phyloP scores from a whole-genome alignment of 2,797 vertebrate species.

The Malurus splendens region DNA sequence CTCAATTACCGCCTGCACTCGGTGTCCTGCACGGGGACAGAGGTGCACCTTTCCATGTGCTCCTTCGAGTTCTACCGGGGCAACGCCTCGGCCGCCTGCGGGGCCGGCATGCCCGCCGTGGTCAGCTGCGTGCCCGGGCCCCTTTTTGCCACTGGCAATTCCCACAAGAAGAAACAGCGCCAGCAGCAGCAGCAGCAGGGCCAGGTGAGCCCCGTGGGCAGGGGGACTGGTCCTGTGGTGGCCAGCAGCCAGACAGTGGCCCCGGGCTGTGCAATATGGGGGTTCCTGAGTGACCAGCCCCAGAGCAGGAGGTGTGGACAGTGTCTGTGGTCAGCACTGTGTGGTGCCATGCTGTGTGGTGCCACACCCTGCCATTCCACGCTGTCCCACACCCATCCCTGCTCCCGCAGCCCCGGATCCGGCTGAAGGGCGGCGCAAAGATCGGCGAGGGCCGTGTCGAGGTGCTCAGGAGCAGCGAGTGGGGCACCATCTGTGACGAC shows the following conservation, averaged over 20 bases:
- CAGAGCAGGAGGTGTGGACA: fast-evolving
- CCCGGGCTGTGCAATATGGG: fast-evolving
- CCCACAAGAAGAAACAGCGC: slow-evolving; percentile 80
- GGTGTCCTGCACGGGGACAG: slow-evolving; percentile 83
- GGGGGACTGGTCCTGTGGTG: fast-evolving
- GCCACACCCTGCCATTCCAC: neutral
- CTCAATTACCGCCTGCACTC: slow-evolving; percentile 83
- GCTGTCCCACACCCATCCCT: fast-evolving
- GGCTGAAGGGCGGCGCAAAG: slow-evolving; percentile 87
- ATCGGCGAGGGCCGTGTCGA: slow-evolving; percentile 90
- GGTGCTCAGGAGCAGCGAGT: slow-evolving; percentile 83
- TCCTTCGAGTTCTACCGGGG: slow-evolving; percentile 82
- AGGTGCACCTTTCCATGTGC: slow-evolving; percentile 90
- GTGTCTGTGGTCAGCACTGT: neutral
- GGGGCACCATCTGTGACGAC: slow-evolving; percentile 93
- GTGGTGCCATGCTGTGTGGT: neutral
- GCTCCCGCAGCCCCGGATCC: slow-evolving; percentile 72
- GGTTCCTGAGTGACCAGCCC: neutral
- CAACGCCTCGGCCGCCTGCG: slow-evolving; percentile 77
- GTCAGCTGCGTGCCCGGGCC: slow-evolving; percentile 89
- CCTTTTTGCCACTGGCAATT: slow-evolving; percentile 66
- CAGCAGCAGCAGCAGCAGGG: slow-evolving; percentile 45
- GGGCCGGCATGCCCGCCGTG: slow-evolving; percentile 78
- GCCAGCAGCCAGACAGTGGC: neutral
- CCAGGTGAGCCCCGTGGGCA: slow-evolving; percentile 39